Conservation (phyloP, 2,797 vertebrate species). For the Poecile montanus region DNA sequence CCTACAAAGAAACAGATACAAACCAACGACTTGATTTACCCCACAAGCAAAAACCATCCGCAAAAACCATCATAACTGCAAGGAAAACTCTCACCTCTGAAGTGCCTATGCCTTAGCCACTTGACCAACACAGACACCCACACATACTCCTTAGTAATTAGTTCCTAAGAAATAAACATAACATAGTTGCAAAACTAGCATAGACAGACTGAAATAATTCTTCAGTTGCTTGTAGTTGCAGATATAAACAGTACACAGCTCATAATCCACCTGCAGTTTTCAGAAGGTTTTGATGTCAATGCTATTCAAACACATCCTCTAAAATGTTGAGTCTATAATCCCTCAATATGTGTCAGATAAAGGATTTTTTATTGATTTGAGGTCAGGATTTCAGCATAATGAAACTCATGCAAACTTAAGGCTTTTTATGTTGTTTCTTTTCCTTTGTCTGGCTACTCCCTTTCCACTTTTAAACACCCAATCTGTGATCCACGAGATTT, state of each 20-base stretch:
- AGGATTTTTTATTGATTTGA: conserved; percentile 57
- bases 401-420: conserved; percentile 51
- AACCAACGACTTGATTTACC: not conserved
- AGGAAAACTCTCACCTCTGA: not conserved
- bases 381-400: conserved; percentile 47
- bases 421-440: conserved; percentile 49
- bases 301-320: conserved; percentile 48
- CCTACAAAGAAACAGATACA: not conserved
- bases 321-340: conserved; percentile 58
- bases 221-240: conserved; percentile 40
- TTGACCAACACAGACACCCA: not conserved
- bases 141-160: not conserved
- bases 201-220: not conserved
- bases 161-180: conserved; percentile 6
- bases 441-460: conserved; percentile 41
- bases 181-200: not conserved
- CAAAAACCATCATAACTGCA: not conserved
- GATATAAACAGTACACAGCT: conserved; percentile 53
- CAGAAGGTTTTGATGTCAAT: conserved; percentile 51
- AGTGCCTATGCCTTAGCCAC: not conserved
- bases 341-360: conserved; percentile 53
- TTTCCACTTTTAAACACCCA: conserved; percentile 26
- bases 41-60: not conserved
- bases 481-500: conserved; percentile 43
- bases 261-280: conserved; percentile 61